Base-by-base conservation (phyloP, 2,888 invertebrate species). In the Callinectes sapidus region DNA sequence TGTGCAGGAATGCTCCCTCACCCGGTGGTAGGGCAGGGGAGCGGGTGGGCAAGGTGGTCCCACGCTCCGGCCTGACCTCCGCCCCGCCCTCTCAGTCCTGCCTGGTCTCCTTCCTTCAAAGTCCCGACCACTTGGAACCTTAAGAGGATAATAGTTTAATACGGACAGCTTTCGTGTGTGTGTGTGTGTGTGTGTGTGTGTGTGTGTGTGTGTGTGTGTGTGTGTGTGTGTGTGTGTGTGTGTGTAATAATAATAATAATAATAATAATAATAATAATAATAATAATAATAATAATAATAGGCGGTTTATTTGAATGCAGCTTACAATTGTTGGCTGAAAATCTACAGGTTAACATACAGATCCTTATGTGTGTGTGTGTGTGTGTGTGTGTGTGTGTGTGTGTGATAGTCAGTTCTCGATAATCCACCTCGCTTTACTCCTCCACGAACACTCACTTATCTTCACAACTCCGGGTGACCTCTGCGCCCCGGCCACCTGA, bases 311-410 rank as follows among this genome's bases (percentile, higher is more conserved):
- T n/a, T n/a, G n/a, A n/a, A n/a, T n/a, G n/a, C n/a, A n/a, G n/a
- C n/a, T n/a, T n/a, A n/a, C n/a, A n/a, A n/a, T n/a, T n/a, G n/a
- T n/a, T n/a, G n/a, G n/a, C n/a, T n/a, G n/a, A n/a, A n/a, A n/a
- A n/a, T n/a, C n/a, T n/a, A n/a, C n/a, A n/a, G n/a, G n/a, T n/a
- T n/a, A n/a, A n/a, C n/a, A n/a, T n/a, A n/a, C n/a, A n/a, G n/a
- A n/a, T n/a, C n/a, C n/a, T n/a, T n/a, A n/a, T 71, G 71, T n/a
- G 71, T 71, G 71, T 71, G 71, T 71, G 71, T 71, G 71, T 71
- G 77, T 81, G 81, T 81, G 81, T 81, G 81, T 81, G 81, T 81
- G 81, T 81, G 81, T 81, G 81, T 81, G 81, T 35, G 81, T 35
- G 81, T 35, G 81, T 81, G 81, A 32, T 32, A 2, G 35, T 81